These are phyloP conservation scores for Volucella bombylans DNA, from an alignment of 2,888 invertebrate genomes.

Conservation along the genomic window DNA sequence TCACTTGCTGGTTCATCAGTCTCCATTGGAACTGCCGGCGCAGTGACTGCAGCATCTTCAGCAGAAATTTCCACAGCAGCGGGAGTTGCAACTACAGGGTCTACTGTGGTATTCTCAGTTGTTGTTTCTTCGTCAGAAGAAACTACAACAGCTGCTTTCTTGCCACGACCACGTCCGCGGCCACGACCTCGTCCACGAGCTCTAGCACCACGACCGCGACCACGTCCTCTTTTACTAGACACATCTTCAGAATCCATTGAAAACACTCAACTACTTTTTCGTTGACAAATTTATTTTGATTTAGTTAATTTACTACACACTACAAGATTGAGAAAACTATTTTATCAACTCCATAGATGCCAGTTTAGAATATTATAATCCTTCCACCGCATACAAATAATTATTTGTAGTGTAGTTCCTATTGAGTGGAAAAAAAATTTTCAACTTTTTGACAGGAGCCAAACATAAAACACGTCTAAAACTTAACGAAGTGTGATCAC, in stretches of 20 bases:
- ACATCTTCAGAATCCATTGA: constrained; percentile 77
- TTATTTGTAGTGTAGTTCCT: background rate
- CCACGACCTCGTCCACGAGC: constrained; percentile 89
- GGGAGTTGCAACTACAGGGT: constrained; percentile 64
- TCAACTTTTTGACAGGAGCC: constrained; percentile 26
- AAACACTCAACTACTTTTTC: background rate
- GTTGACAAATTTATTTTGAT: constrained; percentile 2
- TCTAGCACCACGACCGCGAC: constrained; percentile 83
- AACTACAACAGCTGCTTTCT: constrained; percentile 87
- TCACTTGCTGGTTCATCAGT: constrained; percentile 82
- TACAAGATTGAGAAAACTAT: background rate
- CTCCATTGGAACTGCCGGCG: constrained; percentile 80
- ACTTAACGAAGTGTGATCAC: constrained; percentile 13
- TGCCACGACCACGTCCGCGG: constrained; percentile 90
- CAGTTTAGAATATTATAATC: background rate
- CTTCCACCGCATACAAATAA: background rate
- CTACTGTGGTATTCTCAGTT: constrained; percentile 80
- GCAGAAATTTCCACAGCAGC: constrained; percentile 48
- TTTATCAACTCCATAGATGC: background rate
- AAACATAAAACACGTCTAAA: constrained; percentile 2
- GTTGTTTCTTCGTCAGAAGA: constrained; percentile 85
- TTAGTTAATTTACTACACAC: background rate
- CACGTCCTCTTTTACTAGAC: constrained; percentile 79
- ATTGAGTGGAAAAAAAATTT: constrained; percentile 6
- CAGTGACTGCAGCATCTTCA: constrained; percentile 42